A percentile compares a stretch with the other conserved stretches of the same genome.
Evolutionary conservation across 30 jellyfish, hydroid and myxozoan species (phyloP).

Genomic region (Pelagia noctiluca): DNA sequence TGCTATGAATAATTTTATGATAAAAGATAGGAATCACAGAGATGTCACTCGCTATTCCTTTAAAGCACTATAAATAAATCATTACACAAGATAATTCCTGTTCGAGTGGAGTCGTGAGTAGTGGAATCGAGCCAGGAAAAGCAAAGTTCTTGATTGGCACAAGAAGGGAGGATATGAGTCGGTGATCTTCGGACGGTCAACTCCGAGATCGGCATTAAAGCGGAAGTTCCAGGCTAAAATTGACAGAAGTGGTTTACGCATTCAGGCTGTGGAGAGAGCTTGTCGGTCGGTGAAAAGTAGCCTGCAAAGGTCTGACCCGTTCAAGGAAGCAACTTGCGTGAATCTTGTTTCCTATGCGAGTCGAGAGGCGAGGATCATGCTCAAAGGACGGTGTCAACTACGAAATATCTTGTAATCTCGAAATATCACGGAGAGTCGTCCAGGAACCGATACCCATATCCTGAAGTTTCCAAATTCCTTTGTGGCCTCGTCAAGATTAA

Average conservation of each 20-base stretch:
- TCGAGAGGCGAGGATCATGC: conserved; percentile 10
- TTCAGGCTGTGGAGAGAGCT: conserved; percentile 19
- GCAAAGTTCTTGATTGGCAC: background rate
- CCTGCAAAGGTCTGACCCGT: conserved; percentile 25
- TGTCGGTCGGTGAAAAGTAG: conserved; percentile 9
- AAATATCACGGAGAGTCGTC: background rate
- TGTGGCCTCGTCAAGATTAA: too few species aligned
- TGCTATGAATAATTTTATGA: too few species aligned
- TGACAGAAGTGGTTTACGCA: conserved; percentile 11
- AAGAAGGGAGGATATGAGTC: background rate
- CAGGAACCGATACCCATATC: too few species aligned
- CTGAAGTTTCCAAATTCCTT: too few species aligned
- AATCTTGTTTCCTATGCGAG: too few species aligned
- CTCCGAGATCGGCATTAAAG: conserved; percentile 39
- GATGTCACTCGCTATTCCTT: too few species aligned
- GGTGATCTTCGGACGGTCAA: background rate
- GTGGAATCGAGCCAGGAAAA: background rate
- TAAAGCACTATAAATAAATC: too few species aligned
- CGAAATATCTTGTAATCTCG: background rate
- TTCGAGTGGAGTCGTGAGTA: conserved; percentile 6
- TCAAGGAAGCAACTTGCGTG: background rate
- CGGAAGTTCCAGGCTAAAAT: conserved; percentile 3
- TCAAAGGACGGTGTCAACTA: background rate
- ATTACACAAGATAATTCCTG: too few species aligned
- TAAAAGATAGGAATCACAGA: too few species aligned